phyloP scores from a whole-genome alignment of 2,888 invertebrate species.

The Agrilus cyanescens region DNA sequence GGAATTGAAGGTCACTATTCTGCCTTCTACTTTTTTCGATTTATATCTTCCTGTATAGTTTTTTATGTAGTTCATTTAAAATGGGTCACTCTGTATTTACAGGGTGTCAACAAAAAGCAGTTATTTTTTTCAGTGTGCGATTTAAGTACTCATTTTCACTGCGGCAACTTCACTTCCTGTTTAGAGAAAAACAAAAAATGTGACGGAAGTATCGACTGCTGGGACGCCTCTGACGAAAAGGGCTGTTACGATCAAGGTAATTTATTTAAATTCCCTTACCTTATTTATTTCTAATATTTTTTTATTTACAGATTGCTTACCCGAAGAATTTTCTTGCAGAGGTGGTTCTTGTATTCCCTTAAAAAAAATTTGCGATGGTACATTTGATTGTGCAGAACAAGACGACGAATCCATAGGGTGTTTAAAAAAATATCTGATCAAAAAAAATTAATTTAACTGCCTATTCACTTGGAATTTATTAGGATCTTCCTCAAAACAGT shows the following conservation, averaged over 20 bases:
- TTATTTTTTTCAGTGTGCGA: slow-evolving; percentile 47
- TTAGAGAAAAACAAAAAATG: slow-evolving; percentile 55
- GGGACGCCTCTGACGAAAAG: slow-evolving; percentile 65
- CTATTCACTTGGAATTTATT: too few relatives aligned
- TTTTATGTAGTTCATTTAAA: background rate
- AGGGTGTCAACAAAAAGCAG: background rate
- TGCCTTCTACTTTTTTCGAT: background rate
- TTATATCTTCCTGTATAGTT: background rate
- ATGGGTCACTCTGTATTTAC: background rate
- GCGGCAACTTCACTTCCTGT: slow-evolving; percentile 63
- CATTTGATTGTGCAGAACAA: slow-evolving; percentile 51
- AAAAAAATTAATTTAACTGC: background rate
- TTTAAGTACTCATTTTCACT: slow-evolving; percentile 55
- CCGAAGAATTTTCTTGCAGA: slow-evolving; percentile 37
- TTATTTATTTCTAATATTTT: background rate
- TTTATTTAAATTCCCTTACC: slow-evolving; percentile 2
- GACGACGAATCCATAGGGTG: slow-evolving; percentile 56
- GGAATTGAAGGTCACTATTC: too few relatives aligned
- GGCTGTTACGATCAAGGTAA: slow-evolving; percentile 52
- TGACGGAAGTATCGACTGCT: slow-evolving; percentile 63
- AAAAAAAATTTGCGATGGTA: slow-evolving; percentile 51
- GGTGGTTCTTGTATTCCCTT: slow-evolving; percentile 51
- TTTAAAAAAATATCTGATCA: slow-evolving; percentile 5
- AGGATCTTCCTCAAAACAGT: too few relatives aligned
- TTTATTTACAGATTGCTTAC: slow-evolving; percentile 15